Evolutionary conservation across 1,140 invertebrate species (phyloP).

Genomic region (Zelostemma sp.): DNA sequence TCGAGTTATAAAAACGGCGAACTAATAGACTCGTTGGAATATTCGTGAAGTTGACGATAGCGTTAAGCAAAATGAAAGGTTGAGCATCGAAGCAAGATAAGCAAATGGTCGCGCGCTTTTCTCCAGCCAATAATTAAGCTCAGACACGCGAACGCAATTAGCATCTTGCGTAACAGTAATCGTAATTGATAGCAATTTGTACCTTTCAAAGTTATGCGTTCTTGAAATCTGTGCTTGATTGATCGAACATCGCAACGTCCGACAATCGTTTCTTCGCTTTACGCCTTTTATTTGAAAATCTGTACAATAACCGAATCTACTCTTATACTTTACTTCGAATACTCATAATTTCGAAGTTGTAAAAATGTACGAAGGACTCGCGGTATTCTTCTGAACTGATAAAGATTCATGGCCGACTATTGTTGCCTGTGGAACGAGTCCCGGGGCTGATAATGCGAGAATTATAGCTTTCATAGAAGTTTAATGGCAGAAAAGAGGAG

Average conservation of each 20-base stretch:
- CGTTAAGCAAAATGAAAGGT: constrained; percentile 28
- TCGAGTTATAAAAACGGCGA: constrained; percentile 7
- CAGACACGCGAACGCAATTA: constrained; percentile 38
- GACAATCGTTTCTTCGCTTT: no score
- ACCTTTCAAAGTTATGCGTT: constrained; percentile 4
- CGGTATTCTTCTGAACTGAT: constrained; percentile 25
- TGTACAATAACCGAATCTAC: no score
- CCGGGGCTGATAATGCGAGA: constrained; percentile 29
- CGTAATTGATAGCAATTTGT: constrained; percentile 29
- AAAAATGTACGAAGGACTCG: neutral
- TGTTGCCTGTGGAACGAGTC: constrained; percentile 24
- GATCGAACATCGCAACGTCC: constrained; percentile 8
- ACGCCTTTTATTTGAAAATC: no score
- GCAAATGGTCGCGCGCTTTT: constrained; percentile 17
- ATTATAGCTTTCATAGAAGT: constrained; percentile 31
- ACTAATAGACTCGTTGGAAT: constrained; percentile 10
- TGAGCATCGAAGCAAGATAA: constrained; percentile 28
- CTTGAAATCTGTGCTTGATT: neutral
- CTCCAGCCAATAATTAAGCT: constrained; percentile 24
- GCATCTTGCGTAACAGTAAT: constrained; percentile 29
- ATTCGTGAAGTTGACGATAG: neutral
- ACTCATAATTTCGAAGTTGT: constrained; percentile 2
- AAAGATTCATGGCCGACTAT: constrained; percentile 35
- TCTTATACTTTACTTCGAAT: no score
- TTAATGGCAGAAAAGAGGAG: constrained; percentile 46